These are phyloP conservation scores for Oreochromis spilurus DNA, from an alignment of 2,113 vertebrate genomes.

Conservation along the genomic window DNA sequence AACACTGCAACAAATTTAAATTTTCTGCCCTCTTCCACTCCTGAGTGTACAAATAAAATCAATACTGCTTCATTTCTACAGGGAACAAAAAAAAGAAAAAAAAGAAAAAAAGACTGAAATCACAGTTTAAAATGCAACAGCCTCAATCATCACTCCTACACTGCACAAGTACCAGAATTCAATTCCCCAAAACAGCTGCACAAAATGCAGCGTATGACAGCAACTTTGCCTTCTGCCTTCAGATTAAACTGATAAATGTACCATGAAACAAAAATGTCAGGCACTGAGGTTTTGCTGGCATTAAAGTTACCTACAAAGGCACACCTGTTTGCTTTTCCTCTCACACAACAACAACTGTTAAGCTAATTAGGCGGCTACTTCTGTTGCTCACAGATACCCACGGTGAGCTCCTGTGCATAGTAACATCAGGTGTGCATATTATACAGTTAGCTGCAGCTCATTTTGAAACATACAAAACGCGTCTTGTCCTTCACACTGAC, in stretches of 20 bases:
- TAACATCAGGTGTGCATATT: background rate
- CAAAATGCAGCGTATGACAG: background rate
- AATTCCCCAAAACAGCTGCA: slow-evolving; percentile 6
- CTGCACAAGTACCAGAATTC: background rate
- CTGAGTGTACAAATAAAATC: background rate
- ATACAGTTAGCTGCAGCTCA: background rate
- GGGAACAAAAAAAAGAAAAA: background rate
- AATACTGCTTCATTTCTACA: background rate
- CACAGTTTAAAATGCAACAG: background rate
- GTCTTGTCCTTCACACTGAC: background rate
- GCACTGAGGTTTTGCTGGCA: background rate
- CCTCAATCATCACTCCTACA: background rate
- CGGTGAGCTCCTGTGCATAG: background rate
- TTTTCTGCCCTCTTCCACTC: background rate
- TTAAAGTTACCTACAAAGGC: background rate
- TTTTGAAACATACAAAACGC: background rate
- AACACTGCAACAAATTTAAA: background rate
- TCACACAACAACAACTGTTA: background rate
- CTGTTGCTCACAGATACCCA: background rate
- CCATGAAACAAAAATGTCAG: background rate
- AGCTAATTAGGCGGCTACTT: slow-evolving; percentile 1
- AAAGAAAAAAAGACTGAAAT: background rate
- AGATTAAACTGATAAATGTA: slow-evolving; percentile 16
- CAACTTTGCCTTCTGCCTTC: background rate
- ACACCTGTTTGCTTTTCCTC: background rate